Conservation (phyloP, 37 sponge, comb jelly and placozoan genomes). For the Trichoplax adhaerens region DNA sequence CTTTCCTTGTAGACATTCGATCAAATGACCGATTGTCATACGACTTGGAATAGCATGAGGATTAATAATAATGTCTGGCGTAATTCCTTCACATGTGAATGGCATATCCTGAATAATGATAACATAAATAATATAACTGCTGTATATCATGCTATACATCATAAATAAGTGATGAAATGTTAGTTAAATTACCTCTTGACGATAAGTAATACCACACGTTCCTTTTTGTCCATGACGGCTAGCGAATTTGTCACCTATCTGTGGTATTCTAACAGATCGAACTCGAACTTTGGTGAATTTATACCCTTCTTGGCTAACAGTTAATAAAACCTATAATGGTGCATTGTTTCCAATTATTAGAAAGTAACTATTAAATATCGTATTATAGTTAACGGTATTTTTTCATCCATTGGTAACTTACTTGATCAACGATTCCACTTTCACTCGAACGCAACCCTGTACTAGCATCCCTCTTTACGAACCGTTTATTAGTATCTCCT, state of each 20-base stretch:
- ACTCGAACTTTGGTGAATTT: slow-evolving; percentile 89
- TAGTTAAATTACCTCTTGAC: slow-evolving; percentile 42
- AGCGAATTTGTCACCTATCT: slow-evolving; percentile 99
- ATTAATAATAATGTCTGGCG: slow-evolving; percentile 95
- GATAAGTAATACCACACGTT: slow-evolving; percentile 92
- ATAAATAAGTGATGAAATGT: background rate
- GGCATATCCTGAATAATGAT: slow-evolving; percentile 67
- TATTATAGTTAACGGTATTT: background rate
- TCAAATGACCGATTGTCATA: slow-evolving; percentile 99
- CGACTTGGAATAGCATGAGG: slow-evolving; percentile 98
- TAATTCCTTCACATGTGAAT: slow-evolving; percentile 95
- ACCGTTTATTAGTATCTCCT: slow-evolving; percentile 60
- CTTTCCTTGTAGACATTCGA: slow-evolving; percentile 97
- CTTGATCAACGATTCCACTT: slow-evolving; percentile 93
- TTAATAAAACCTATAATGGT: slow-evolving; percentile 61
- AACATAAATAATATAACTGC: background rate
- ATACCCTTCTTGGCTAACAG: slow-evolving; percentile 92
- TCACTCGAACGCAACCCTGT: slow-evolving; percentile 74
- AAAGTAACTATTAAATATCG: background rate
- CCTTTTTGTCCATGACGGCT: slow-evolving; percentile 99
- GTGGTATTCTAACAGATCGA: slow-evolving; percentile 83
- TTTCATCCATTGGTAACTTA: slow-evolving; percentile 4
- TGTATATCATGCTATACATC: background rate
- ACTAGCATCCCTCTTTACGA: slow-evolving; percentile 83
- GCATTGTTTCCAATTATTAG: background rate